phyloP scores from a whole-genome alignment of 2,113 vertebrate species.

The Pseudolaguvia tuberculata region DNA sequence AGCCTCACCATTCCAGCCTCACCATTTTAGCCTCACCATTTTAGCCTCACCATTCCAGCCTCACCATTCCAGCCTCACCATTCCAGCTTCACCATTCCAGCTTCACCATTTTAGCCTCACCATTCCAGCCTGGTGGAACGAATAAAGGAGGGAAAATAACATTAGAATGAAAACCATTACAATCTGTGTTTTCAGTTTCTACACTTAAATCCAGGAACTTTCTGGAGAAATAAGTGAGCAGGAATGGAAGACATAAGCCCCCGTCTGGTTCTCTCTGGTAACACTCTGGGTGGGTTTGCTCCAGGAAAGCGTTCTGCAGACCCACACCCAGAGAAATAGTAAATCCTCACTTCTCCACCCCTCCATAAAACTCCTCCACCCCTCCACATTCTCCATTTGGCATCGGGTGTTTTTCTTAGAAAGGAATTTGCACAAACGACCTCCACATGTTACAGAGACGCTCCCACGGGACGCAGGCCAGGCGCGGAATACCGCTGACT shows the following conservation, averaged over 20 bases:
- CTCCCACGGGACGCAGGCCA: conserved; percentile 58
- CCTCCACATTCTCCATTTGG: conserved; percentile 18
- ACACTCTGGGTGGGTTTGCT: background rate
- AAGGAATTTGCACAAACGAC: conserved; percentile 63
- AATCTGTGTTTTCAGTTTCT: background rate
- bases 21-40: too few relatives aligned
- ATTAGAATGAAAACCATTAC: too few relatives aligned
- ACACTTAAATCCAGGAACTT: background rate
- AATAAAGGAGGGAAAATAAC: background rate
- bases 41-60: too few relatives aligned
- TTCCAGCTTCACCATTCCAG: too few relatives aligned
- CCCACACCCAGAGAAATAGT: conserved; percentile 35
- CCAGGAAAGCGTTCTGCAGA: conserved; percentile 38
- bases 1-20: too few relatives aligned
- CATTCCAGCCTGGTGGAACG: too few relatives aligned
- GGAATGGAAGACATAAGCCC: conserved; percentile 1
- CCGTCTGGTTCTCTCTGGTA: background rate
- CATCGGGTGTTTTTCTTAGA: conserved; percentile 46
- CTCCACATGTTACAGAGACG: conserved; percentile 63
- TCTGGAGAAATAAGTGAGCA: background rate
- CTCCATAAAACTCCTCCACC: too few relatives aligned
- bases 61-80: too few relatives aligned
- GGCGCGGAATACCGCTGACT: conserved; percentile 61
- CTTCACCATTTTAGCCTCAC: too few relatives aligned
- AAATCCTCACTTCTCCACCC: conserved; percentile 41